Evolutionary conservation across 2,888 invertebrate genomes (phyloP).

Genomic region (Drosophila parthenogenetica): DNA sequence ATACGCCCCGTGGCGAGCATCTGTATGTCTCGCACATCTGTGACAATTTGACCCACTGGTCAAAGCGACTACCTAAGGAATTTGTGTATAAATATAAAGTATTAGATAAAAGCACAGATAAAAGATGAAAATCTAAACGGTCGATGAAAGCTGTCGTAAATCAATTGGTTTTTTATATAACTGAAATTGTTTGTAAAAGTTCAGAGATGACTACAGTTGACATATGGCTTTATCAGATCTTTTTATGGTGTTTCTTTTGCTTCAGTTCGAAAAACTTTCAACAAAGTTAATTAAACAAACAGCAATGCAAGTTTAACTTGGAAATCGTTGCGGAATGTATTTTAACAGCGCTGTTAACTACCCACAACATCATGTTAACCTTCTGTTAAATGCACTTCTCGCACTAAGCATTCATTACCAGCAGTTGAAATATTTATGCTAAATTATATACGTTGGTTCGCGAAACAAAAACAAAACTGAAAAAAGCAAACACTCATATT

Average conservation of each 20-base stretch:
- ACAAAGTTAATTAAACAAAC: neutral
- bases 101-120: slow-evolving; percentile 4
- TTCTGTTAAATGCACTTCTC: neutral
- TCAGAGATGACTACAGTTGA: slow-evolving; percentile 5
- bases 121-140: slow-evolving; percentile 20
- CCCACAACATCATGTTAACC: neutral
- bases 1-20: slow-evolving; percentile 62
- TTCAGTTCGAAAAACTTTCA: neutral
- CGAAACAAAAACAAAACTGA: slow-evolving; percentile 1
- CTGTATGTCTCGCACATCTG: slow-evolving; percentile 19
- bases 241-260: neutral
- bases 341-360: slow-evolving; percentile 6
- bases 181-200: neutral
- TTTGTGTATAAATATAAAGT: slow-evolving; percentile 14
- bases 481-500: slow-evolving; percentile 28
- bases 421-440: slow-evolving; percentile 41
- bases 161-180: slow-evolving; percentile 7
- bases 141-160: slow-evolving; percentile 16
- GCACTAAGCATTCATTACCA: slow-evolving; percentile 25
- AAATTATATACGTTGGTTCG: slow-evolving; percentile 26
- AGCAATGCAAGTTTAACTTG: neutral
- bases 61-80: slow-evolving; percentile 8
- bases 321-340: too few relatives aligned
- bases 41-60: slow-evolving; percentile 57
- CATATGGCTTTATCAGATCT: neutral